Percentiles rank a stretch among this genome's conserved stretches.
phyloP scores from a whole-genome alignment of 2,888 invertebrate genomes.

The Drosophila melanosoma region DNA sequence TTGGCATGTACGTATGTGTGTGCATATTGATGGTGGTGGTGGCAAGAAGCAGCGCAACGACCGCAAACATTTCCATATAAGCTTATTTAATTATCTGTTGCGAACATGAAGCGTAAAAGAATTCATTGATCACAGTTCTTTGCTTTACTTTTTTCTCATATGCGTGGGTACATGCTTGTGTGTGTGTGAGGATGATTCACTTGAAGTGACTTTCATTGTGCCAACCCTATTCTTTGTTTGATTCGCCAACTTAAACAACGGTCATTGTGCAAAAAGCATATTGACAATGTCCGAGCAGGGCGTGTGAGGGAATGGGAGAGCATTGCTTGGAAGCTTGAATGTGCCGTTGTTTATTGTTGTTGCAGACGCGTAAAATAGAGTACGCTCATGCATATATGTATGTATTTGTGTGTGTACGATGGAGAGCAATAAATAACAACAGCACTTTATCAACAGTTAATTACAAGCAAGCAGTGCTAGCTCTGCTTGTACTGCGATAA shows the following conservation, averaged over 20 bases:
- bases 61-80: conserved; percentile 76
- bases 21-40: conserved; percentile 66
- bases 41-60: conserved; percentile 71
- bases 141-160: conserved; percentile 1
- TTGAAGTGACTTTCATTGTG: conserved; percentile 30
- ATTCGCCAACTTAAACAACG: conserved; percentile 60
- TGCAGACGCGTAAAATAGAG: conserved; percentile 38
- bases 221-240: conserved; percentile 47
- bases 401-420: conserved; percentile 9
- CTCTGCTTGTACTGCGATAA: neutral
- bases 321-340: conserved; percentile 19
- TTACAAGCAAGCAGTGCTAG: conserved; percentile 40
- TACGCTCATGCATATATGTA: neutral
- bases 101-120: conserved; percentile 52
- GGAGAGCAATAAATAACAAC: conserved; percentile 35
- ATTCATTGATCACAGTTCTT: conserved; percentile 70
- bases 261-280: conserved; percentile 49
- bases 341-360: conserved; percentile 42
- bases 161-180: conserved; percentile 28
- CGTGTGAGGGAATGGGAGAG: conserved; percentile 9
- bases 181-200: conserved; percentile 61
- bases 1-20: conserved; percentile 50
- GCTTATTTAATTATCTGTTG: conserved; percentile 51
- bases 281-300: conserved; percentile 15
- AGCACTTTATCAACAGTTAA: conserved; percentile 56